These are phyloP conservation scores for Oreocharis arfaki DNA, from an alignment of 2,113 vertebrate species.

Conservation along the genomic window DNA sequence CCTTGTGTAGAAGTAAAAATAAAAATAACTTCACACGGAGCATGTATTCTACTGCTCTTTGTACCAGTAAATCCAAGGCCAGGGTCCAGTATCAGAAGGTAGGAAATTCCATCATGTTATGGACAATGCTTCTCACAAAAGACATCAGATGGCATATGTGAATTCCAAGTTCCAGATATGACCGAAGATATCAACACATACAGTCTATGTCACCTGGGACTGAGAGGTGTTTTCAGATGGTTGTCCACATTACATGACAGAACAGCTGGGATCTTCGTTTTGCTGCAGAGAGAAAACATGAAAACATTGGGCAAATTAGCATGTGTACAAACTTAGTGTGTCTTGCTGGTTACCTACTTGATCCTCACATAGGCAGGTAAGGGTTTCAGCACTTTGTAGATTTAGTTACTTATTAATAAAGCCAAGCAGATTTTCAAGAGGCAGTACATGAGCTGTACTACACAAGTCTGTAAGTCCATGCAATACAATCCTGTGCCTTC, in stretches of 20 bases:
- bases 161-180: background rate
- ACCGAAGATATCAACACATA: background rate
- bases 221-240: background rate
- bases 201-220: background rate
- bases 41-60: background rate
- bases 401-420: background rate
- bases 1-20: background rate
- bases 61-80: background rate
- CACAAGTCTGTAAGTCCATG: background rate
- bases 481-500: background rate
- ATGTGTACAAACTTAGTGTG: background rate
- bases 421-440: background rate
- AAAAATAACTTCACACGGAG: background rate
- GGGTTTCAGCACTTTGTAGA: background rate
- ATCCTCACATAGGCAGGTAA: background rate
- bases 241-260: constrained; percentile 70
- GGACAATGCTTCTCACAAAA: background rate
- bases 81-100: background rate
- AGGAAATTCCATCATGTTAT: background rate
- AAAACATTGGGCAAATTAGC: background rate
- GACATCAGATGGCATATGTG: background rate
- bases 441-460: background rate
- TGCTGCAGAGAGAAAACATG: constrained; percentile 56
- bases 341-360: background rate
- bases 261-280: constrained; percentile 72